A percentile compares a stretch with the other conserved stretches of the same genome.
These are phyloP conservation scores for Phasianus colchicus DNA, from an alignment of 2,113 vertebrate genomes.

Conservation along the genomic window DNA sequence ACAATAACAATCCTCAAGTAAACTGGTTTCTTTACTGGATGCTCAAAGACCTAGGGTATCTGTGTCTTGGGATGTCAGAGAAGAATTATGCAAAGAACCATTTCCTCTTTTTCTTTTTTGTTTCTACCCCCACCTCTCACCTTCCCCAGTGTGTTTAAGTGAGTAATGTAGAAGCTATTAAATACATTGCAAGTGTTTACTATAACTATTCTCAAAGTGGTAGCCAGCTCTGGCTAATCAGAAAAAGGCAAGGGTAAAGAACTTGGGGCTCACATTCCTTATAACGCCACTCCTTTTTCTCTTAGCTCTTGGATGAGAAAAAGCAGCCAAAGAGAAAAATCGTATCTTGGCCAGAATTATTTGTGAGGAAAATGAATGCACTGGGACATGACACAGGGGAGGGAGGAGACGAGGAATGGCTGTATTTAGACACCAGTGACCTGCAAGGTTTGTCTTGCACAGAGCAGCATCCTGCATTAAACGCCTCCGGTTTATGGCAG, in stretches of 20 bases:
- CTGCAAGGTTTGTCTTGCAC: slow-evolving; percentile 5
- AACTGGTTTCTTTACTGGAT: background rate
- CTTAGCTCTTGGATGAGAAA: background rate
- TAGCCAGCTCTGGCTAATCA: background rate
- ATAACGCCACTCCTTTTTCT: background rate
- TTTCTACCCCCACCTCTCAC: too few relatives aligned
- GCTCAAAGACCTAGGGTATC: background rate
- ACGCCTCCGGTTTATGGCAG: slow-evolving; percentile 32
- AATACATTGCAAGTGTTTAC: background rate
- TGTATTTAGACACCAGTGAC: slow-evolving; percentile 21
- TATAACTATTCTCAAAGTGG: background rate
- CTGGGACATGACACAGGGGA: background rate
- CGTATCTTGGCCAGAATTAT: background rate
- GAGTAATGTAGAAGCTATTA: background rate
- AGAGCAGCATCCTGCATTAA: slow-evolving; percentile 41
- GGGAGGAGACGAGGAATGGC: background rate
- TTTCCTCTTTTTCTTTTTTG: background rate
- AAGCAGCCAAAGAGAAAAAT: background rate
- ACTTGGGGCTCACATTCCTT: background rate
- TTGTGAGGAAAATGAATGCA: slow-evolving; percentile 11
- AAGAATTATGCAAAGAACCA: background rate
- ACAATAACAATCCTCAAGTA: background rate
- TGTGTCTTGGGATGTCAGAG: background rate
- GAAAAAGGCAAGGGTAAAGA: background rate
- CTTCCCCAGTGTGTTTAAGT: background rate